Conservation (phyloP, 2,113 vertebrate genomes). For the Nicator chloris region DNA sequence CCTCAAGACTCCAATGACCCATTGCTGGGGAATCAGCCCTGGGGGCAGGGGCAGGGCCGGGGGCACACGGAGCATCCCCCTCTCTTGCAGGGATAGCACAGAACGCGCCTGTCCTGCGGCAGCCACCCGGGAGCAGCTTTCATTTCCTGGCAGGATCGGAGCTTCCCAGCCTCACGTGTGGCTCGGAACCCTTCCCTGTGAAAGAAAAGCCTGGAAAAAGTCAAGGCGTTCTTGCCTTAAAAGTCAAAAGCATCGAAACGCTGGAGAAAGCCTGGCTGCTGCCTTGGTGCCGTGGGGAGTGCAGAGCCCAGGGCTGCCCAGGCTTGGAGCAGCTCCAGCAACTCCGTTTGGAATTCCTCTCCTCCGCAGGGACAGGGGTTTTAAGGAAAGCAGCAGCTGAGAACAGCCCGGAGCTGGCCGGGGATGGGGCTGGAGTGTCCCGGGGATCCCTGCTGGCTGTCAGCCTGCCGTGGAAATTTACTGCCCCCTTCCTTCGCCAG, state of each 20-base stretch:
- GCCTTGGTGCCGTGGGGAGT: not conserved
- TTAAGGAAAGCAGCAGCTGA: not conserved
- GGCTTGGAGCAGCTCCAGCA: not conserved
- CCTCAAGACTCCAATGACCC: not conserved
- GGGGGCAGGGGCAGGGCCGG: fast-evolving
- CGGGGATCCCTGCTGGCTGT: not conserved
- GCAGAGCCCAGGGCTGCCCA: not conserved
- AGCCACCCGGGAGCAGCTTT: not conserved
- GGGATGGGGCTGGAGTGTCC: not conserved
- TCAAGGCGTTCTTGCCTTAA: not conserved
- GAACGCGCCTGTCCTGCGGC: fast-evolving
- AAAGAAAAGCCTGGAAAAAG: not conserved
- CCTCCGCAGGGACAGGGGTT: not conserved
- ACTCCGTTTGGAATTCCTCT: not conserved
- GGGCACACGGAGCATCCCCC: not conserved
- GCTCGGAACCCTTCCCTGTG: not conserved
- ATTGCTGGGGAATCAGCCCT: not conserved
- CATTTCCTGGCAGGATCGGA: not conserved
- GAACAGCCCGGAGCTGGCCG: not conserved
- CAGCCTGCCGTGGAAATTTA: not conserved
- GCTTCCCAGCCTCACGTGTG: not conserved
- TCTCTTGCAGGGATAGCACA: fast-evolving
- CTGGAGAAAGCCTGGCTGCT: not conserved
- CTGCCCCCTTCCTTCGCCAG: not conserved
- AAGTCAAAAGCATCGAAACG: not conserved